Evolutionary conservation across 2,113 vertebrate genomes (phyloP), one percentile per base, ranked within the genome.

Genomic region (Fulmarus glacialis): DNA sequence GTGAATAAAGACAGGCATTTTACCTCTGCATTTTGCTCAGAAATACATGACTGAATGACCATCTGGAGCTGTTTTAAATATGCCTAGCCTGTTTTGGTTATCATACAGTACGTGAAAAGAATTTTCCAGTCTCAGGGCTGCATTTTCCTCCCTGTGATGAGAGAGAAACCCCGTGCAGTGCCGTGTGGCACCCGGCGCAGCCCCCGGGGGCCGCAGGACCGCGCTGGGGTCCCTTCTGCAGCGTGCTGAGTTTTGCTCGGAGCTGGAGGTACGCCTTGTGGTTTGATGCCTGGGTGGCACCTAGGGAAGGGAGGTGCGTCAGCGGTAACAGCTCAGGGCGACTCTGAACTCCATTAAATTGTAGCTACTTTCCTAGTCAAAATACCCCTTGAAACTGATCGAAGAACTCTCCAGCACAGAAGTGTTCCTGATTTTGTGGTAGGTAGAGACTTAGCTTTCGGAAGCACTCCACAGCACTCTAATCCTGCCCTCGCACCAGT

Each of bases 401-500:
- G 18, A 56, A 52, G 30, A 14, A 32, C 22, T 67, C 19, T 85
- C 78, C 32, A 47, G 50, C 21, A 24, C 16, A 75, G 32, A 75
- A 80, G 15, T 7, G 5, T 18, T 56, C 21, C 32, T 80, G 32
- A 11, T 80, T 47, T 90, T 34, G 14, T 21, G 21, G 10, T 26
- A 17, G 15, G 19, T 45, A 50, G 79, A n/a, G 27, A n/a, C 11
- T 84, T 50, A 40, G 16, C 27, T 74, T 93, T 79, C 4, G 2
- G 27, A 56, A 62, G 23, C 9, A 27, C 15, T 67, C 55, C 11
- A 19, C 23, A 23, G 45, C 27, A 16, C 9, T 53, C 64, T 27
- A 34, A 50, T 66, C 60, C 17, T 79, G 12, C 21, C 38, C 52
- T 82, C 0, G 0, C 43, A 53, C 11, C 21, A 52, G 2, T 70